Evolutionary conservation across 1,140 invertebrate species (phyloP).

Genomic region (Drosophila tsacasi): DNA sequence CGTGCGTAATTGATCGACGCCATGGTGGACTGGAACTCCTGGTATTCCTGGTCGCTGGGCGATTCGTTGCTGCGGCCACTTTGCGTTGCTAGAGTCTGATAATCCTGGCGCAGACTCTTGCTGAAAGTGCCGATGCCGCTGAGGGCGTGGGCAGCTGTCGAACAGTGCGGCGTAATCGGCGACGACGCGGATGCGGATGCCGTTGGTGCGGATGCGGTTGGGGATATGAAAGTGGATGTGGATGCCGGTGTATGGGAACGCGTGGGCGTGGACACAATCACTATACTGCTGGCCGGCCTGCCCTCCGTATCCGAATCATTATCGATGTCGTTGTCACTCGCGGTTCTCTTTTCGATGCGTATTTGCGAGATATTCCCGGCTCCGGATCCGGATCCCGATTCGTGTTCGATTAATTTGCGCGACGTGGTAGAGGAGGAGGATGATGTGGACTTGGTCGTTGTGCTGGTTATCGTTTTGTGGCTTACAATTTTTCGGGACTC

Average conservation of each 20-base stretch:
- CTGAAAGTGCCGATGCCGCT: constrained; percentile 84
- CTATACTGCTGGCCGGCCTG: constrained; percentile 72
- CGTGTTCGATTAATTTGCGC: constrained; percentile 64
- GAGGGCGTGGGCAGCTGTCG: constrained; percentile 65
- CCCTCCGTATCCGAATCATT: constrained; percentile 83
- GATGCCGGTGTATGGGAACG: constrained; percentile 49
- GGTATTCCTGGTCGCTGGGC: constrained; percentile 84
- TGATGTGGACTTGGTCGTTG: constrained; percentile 50
- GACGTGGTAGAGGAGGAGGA: constrained; percentile 52
- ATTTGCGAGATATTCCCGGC: constrained; percentile 65
- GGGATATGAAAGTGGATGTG: constrained; percentile 10
- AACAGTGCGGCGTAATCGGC: constrained; percentile 49
- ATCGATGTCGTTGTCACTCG: constrained; percentile 57
- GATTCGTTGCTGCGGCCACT: constrained; percentile 85
- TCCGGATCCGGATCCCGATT: constrained; percentile 14
- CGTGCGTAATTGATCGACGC: constrained; percentile 88
- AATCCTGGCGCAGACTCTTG: constrained; percentile 83
- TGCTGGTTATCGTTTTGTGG: constrained; percentile 77
- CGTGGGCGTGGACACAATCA: constrained; percentile 74
- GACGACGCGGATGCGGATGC: constrained; percentile 33
- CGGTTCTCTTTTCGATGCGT: constrained; percentile 34
- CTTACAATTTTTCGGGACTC: constrained; percentile 82
- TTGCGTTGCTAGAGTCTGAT: constrained; percentile 76
- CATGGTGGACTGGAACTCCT: constrained; percentile 85
- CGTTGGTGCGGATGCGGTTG: constrained; percentile 28